These are phyloP conservation scores for Otis tarda DNA, from an alignment of 2,113 vertebrate species.

Conservation along the genomic window DNA sequence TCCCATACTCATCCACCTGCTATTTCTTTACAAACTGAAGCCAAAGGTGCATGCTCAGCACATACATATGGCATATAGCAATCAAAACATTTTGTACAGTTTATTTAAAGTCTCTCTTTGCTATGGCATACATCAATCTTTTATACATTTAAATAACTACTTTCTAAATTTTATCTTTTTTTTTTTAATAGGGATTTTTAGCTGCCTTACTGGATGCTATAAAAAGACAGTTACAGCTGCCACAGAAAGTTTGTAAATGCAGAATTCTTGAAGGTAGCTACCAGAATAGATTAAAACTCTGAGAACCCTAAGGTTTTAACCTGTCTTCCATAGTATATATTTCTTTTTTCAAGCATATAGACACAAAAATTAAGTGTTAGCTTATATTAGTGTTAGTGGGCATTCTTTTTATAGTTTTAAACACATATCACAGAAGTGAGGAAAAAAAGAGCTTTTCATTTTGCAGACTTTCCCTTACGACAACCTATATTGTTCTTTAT, in stretches of 20 bases:
- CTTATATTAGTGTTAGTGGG: background rate
- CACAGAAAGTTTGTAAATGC: background rate
- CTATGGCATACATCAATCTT: background rate
- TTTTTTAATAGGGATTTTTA: background rate
- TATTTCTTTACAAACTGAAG: background rate
- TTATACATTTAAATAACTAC: background rate
- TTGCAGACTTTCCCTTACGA: background rate
- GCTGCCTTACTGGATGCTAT: background rate
- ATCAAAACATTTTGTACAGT: background rate
- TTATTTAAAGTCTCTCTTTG: background rate
- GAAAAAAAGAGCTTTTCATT: background rate
- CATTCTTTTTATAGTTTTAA: background rate
- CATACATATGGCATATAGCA: rapidly evolving
- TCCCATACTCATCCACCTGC: background rate
- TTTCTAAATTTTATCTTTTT: background rate
- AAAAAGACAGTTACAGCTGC: background rate
- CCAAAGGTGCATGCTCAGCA: background rate
- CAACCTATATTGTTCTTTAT: background rate
- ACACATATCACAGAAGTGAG: background rate
- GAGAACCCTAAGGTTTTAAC: background rate
- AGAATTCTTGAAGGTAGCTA: background rate
- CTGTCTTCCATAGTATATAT: background rate
- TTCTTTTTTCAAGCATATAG: background rate
- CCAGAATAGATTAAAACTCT: background rate
- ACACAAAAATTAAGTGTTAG: background rate